These are phyloP conservation scores for Brotogeris chrysoptera DNA, from an alignment of 2,797 vertebrate species.

Conservation along the genomic window DNA sequence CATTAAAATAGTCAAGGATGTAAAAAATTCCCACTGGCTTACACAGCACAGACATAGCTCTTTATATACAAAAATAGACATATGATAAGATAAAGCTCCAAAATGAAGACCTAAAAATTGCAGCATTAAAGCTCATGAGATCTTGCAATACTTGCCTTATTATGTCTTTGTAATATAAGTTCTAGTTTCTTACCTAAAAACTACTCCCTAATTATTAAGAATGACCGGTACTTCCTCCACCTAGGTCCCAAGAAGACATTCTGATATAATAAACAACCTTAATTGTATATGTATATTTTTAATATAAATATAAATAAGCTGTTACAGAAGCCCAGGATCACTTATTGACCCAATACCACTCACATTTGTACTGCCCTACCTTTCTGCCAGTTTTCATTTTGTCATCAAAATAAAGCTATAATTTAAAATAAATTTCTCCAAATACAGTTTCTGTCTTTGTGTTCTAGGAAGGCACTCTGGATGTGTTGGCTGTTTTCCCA, in stretches of 20 bases:
- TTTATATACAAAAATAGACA: neutral
- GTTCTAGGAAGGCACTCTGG: conserved; percentile 1
- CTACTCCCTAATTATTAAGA: neutral
- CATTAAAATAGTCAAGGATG: neutral
- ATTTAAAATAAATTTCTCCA: neutral
- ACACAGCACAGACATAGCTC: neutral
- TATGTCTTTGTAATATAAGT: neutral
- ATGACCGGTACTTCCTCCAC: neutral
- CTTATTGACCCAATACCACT: neutral
- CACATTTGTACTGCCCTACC: neutral
- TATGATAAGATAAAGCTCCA: neutral
- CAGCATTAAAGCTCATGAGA: neutral
- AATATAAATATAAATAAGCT: neutral
- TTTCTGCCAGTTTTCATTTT: conserved; percentile 26
- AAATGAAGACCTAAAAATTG: neutral
- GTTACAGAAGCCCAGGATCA: neutral
- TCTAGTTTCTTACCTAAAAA: neutral
- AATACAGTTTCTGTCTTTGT: conserved; percentile 25
- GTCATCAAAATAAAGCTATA: conserved; percentile 3
- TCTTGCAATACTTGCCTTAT: neutral
- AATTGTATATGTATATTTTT: neutral
- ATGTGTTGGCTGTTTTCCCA: conserved; percentile 9
- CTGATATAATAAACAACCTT: neutral
- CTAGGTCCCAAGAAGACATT: neutral
- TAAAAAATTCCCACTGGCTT: neutral